These are phyloP conservation scores for Phylloscopus whistleri DNA, from an alignment of 2,113 vertebrate genomes.

Conservation along the genomic window DNA sequence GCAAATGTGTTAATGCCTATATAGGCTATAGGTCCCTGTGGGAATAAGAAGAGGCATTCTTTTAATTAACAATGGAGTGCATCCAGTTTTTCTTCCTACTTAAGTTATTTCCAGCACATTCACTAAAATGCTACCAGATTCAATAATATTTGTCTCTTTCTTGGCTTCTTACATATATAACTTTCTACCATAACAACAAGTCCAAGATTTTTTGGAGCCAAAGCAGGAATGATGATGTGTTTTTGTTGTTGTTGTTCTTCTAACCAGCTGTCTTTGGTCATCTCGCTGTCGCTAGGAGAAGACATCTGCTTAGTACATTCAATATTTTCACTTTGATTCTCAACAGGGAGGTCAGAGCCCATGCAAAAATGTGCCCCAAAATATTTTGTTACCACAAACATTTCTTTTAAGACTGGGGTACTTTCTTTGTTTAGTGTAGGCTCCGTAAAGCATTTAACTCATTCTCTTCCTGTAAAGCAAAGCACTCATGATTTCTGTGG, in stretches of 20 bases:
- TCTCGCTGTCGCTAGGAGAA: slow-evolving; percentile 59
- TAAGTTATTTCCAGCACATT: slow-evolving; percentile 51
- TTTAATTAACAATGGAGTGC: slow-evolving; percentile 39
- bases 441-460: not conserved
- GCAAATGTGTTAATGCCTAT: slow-evolving; percentile 36
- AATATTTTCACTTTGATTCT: slow-evolving; percentile 45
- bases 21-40: slow-evolving; percentile 17
- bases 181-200: slow-evolving; percentile 60
- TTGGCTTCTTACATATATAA: slow-evolving; percentile 54
- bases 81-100: slow-evolving; percentile 51
- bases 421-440: not conserved
- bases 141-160: slow-evolving; percentile 56
- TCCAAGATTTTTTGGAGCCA: slow-evolving; percentile 58
- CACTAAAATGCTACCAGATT: slow-evolving; percentile 59
- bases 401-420: not conserved
- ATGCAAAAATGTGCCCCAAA: not conserved
- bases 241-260: slow-evolving; percentile 62
- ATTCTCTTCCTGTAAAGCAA: not conserved
- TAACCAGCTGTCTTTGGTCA: slow-evolving; percentile 64
- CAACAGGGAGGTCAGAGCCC: slow-evolving; percentile 31
- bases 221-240: slow-evolving; percentile 45
- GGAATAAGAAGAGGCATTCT: slow-evolving; percentile 41
- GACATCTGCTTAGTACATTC: slow-evolving; percentile 39
- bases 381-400: not conserved
- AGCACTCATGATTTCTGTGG: not conserved